Evolutionary conservation across 2,113 vertebrate species (phyloP), one percentile per base, ranked within the genome.

Genomic region (Esox niger): DNA sequence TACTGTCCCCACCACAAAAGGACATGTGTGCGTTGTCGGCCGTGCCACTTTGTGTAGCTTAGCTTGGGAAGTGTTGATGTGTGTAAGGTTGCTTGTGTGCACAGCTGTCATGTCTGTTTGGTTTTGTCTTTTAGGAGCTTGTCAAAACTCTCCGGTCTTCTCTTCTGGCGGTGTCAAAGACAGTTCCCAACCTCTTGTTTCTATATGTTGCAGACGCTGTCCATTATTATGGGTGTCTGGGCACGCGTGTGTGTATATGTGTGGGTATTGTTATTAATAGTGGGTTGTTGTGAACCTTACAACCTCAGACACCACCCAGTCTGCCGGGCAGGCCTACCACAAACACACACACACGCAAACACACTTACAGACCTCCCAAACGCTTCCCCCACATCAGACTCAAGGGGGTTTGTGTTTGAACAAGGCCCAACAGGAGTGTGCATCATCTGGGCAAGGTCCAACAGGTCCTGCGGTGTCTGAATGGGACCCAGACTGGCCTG

Each of bases 241-340:
- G 64, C n/a, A 4, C 11, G 26, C 26, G 64, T 23, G 38, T 55
- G 68, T 52, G 57, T 62, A 43, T 27, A 27, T 31, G 67, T 32
- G 68, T 57, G 31, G 57, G 52, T 57, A 56, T 35, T 59, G 54
- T 68, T 55, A 68, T 71, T 68, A 68, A 70, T 70, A 66, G 57
- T 56, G 55, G 58, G 38, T 35, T 9, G 32, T 57, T 46, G 38
- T 55, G 54, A 25, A 13, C 11, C 35, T 32, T 27, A 23, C 55
- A 4, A 10, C 23, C 27, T 25, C 55, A 57, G 23, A 57, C 55
- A 56, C 54, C 54, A 30, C 30, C 56, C 62, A 23, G 26, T 29
- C 47, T 58, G 49, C 67, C 59, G 31, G 63, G 63, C 63, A 65
- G 20, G 15, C 63, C n/a, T 11, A 27, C 54, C n/a, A 64, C 13